Conservation (phyloP, 1,140 invertebrate species). For the Drosophila bocqueti region DNA sequence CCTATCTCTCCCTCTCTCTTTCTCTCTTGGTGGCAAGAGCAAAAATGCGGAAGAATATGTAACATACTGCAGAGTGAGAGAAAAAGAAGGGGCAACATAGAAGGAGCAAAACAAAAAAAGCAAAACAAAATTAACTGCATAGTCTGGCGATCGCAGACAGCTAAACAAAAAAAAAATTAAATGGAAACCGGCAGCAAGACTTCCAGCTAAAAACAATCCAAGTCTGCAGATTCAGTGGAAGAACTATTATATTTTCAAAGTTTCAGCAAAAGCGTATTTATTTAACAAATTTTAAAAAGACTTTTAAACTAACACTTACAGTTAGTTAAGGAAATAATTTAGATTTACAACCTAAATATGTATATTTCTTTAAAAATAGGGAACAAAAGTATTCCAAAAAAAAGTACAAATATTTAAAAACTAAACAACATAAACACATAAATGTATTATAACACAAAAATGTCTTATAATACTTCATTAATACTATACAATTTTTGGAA, state of each 20-base stretch:
- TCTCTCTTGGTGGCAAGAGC: constrained; percentile 10
- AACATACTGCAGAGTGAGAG: constrained; percentile 37
- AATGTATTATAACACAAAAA: too few relatives aligned
- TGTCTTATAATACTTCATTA: neutral
- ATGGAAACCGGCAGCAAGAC: neutral
- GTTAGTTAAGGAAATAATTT: too few relatives aligned
- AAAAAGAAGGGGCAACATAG: constrained; percentile 23
- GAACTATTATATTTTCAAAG: neutral
- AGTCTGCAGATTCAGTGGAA: neutral
- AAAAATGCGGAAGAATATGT: constrained; percentile 57
- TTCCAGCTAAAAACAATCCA: constrained; percentile 6
- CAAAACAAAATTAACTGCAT: constrained; percentile 32
- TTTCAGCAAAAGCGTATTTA: neutral
- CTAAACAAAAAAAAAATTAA: neutral
- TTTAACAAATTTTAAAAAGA: too few relatives aligned
- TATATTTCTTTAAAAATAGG: too few relatives aligned
- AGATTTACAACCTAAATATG: too few relatives aligned
- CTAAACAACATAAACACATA: too few relatives aligned
- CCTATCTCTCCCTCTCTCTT: neutral
- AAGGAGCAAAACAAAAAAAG: constrained; percentile 17
- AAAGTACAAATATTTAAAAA: too few relatives aligned
- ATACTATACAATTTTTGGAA: neutral
- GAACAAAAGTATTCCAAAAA: too few relatives aligned
- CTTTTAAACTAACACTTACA: too few relatives aligned
- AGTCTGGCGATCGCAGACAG: constrained; percentile 42